phyloP scores from a whole-genome alignment of 1,140 invertebrate genomes.

The Ptiloglossa arizonensis region DNA sequence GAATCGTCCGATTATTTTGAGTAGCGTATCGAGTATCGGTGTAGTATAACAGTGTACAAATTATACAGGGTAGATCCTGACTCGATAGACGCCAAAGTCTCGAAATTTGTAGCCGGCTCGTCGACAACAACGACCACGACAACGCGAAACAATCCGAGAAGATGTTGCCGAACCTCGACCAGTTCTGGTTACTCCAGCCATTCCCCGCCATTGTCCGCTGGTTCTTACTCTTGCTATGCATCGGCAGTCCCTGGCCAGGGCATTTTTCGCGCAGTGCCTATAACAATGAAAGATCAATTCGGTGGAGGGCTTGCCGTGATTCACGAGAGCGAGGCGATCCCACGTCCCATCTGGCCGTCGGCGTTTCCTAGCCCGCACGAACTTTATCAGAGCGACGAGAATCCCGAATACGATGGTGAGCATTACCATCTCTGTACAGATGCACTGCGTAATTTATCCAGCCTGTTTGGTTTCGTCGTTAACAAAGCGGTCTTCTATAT shows the following conservation, averaged over 20 bases:
- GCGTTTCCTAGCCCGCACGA: constrained; percentile 43
- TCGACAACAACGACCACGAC: constrained; percentile 41
- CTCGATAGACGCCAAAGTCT: constrained; percentile 67
- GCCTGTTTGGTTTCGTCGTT: no score
- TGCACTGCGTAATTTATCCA: no score
- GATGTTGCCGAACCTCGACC: constrained; percentile 71
- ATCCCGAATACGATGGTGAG: constrained; percentile 60
- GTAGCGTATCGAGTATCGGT: not conserved
- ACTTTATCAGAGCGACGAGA: constrained; percentile 52
- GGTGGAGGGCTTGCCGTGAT: constrained; percentile 65
- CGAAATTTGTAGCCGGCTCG: constrained; percentile 62
- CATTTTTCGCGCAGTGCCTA: constrained; percentile 31
- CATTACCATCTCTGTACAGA: not conserved
- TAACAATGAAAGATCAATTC: constrained; percentile 50
- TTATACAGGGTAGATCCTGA: constrained; percentile 69
- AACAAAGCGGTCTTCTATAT: no score
- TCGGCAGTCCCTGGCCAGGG: constrained; percentile 35
- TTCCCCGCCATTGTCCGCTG: constrained; percentile 70
- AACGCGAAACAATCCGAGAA: constrained; percentile 63
- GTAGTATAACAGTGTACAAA: not conserved
- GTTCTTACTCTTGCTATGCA: constrained; percentile 66
- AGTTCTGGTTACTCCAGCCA: constrained; percentile 76
- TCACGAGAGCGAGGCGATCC: constrained; percentile 71
- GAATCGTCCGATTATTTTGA: not conserved
- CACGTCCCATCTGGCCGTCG: constrained; percentile 72